Base-by-base conservation (phyloP, 2,113 vertebrate genomes). In the Dipodomys stephensi region DNA sequence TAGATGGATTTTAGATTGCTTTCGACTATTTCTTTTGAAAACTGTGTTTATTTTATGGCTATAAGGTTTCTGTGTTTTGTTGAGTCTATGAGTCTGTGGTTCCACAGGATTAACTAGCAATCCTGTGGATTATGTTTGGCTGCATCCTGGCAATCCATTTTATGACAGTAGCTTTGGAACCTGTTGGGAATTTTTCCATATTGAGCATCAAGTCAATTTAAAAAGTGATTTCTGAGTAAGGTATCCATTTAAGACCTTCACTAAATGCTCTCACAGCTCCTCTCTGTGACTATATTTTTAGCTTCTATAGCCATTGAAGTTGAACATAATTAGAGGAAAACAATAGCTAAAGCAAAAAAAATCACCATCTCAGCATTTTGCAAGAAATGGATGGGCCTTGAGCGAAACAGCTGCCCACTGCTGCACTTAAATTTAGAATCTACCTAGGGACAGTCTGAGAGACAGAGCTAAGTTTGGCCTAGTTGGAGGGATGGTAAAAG, bases 281-380 rank as follows among this genome's bases (percentile, higher is more conserved):
- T 96, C 84, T 93, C 57, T 81, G 44, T 88, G 73, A 67, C 76
- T 94, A 7, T 89, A 97, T 97, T 96, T 97, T 96, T 92, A 95
- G 89, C 68, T 97, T 74, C 83, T 94, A 73, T 96, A 93, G 95
- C 92, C 93, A 91, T 96, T 91, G 95, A 87, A 77, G 65, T 97
- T 98, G 81, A 95, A 96, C 83, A 74, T 91, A 96, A 97, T 97
- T 98, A 97, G 87, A 90, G 79, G 93, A 96, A 98, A 97, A 97
- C 94, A 97, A 96, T 96, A 96, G 94, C 35, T 74, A 92, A 39
- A 93, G 64, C 67, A 92, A 95, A 97, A 95, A 97, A 96, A 44
- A 57, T 16, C 53, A 83, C 25, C 6, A 39, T 78, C 64, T 94
- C 96, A 98, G 88, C 95, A 87, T 96, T 97, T 95, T 96, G 30